Evolutionary conservation across 2,113 vertebrate genomes (phyloP), one percentile per base, ranked within the genome.

Genomic region (Stomatorhinus ivindoensis): DNA sequence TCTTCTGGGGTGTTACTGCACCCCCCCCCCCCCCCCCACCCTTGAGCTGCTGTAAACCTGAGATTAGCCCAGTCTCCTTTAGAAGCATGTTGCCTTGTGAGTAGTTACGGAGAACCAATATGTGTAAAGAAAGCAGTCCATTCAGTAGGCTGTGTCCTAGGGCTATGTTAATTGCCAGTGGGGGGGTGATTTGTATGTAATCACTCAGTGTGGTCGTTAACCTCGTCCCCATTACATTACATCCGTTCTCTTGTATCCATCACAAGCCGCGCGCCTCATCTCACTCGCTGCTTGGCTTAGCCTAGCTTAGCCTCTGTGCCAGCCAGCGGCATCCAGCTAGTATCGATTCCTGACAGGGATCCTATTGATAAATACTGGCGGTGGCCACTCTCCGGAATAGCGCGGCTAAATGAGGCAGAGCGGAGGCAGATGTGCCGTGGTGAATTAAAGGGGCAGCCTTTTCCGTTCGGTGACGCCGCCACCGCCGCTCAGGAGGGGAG

Each of bases 391-490:
- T 83, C 86, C 92, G 93, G 92, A 94, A 94, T 93, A 89, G 92
- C 89, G 89, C 91, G 93, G 93, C 92, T 92, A 95, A 96, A 96
- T 95, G 95, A 94, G 93, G 92, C 94, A 94, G 95, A 95, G 95
- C 95, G 93, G 94, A 95, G 94, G 95, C 94, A 93, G 94, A 95
- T 95, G 95, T 90, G 90, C 90, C 31, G 91, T 92, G 92, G 94
- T 96, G 95, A 96, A 96, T 96, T 95, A 95, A 95, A 95, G 94
- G 94, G 94, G 93, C 94, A 93, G 94, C 92, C 93, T 94, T 92
- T 93, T 93, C 94, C 94, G 94, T 93, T 94, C 92, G 94, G 93
- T 95, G 95, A 94, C 94, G 94, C 93, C 93, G 92, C 93, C 94
- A 94, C 95, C 27, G 10, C 61, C 10, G n/a, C 61, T 31, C 61